These are phyloP conservation scores for Campylorhamphus procurvoides DNA, from an alignment of 2,113 vertebrate genomes.

Conservation along the genomic window DNA sequence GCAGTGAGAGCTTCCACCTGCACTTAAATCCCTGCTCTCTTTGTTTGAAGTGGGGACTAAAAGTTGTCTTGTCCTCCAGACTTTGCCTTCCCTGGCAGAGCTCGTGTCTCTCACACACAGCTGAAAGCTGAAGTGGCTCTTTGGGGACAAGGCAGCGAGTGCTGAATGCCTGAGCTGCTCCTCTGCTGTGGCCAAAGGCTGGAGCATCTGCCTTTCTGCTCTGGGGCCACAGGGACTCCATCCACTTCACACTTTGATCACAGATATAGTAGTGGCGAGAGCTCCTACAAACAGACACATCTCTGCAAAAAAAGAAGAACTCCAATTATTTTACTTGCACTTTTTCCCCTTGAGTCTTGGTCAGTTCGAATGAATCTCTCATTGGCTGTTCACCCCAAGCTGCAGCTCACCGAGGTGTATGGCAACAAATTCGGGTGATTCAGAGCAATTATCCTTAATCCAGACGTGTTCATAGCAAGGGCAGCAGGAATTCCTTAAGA, in stretches of 20 bases:
- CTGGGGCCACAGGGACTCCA: neutral
- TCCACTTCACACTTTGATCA: neutral
- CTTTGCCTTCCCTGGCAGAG: neutral
- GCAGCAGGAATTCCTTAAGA: neutral
- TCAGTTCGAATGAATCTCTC: neutral
- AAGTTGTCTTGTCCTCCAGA: neutral
- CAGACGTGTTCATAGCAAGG: neutral
- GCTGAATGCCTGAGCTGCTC: neutral
- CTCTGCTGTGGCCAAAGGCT: neutral
- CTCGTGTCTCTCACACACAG: neutral
- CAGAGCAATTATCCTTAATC: neutral
- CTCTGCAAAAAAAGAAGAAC: neutral
- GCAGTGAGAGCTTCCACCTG: neutral
- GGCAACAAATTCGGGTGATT: neutral
- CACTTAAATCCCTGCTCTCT: neutral
- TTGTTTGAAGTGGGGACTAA: neutral
- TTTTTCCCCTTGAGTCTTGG: neutral
- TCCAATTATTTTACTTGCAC: neutral
- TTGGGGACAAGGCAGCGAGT: neutral
- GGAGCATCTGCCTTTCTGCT: neutral
- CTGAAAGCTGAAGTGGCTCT: neutral
- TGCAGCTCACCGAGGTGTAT: neutral
- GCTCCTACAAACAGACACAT: neutral
- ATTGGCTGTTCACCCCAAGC: accelerated
- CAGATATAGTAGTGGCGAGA: neutral